Percentiles rank a stretch among this genome's conserved stretches.
Evolutionary conservation across 2,113 vertebrate species (phyloP).

Genomic region (Buteo buteo): DNA sequence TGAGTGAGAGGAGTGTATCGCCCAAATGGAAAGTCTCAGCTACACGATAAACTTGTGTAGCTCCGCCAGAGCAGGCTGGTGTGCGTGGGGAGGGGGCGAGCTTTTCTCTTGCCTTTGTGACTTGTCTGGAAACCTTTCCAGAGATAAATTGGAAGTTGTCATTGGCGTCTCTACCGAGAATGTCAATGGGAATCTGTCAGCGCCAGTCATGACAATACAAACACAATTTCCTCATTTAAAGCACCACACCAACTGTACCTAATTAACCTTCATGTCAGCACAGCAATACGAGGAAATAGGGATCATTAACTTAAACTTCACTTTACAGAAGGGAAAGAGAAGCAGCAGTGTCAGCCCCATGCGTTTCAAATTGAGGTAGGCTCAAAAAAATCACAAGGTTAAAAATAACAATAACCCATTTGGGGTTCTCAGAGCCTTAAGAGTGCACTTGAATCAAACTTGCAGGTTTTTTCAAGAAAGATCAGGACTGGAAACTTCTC

Average conservation of each 20-base stretch:
- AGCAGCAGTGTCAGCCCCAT: background rate
- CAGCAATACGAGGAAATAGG: conserved; percentile 30
- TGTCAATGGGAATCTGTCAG: background rate
- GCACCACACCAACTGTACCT: background rate
- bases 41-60: background rate
- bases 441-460: background rate
- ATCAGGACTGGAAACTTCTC: background rate
- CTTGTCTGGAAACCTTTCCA: background rate
- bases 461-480: background rate
- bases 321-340: conserved; percentile 5
- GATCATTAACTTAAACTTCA: conserved; percentile 48
- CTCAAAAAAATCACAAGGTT: conserved; percentile 3
- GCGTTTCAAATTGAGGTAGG: background rate
- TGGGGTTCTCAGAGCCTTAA: background rate
- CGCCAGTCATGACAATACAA: background rate
- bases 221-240: background rate
- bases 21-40: background rate
- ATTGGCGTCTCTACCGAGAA: background rate
- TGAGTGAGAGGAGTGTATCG: accelerated
- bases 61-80: background rate
- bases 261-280: conserved; percentile 48
- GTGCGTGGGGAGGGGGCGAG: background rate
- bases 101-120: background rate
- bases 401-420: conserved; percentile 30
- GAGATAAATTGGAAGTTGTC: conserved; percentile 4